Evolutionary conservation across 64 coral and sea anemone genomes (phyloP).

Genomic region (Stylophora pistillata): DNA sequence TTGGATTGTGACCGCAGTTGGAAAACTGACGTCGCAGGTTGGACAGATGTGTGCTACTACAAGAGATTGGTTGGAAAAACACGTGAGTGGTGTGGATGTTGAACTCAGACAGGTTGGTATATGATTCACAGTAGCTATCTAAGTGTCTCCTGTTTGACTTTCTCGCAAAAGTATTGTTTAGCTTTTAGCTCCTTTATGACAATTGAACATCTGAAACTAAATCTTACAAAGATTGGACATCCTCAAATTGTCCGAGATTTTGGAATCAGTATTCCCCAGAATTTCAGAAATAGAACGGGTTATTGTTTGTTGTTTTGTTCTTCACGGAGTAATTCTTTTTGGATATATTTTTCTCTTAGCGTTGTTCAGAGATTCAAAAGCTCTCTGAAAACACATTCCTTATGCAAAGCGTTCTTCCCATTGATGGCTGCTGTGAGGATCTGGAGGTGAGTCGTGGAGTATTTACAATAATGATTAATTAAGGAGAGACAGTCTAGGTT

Average conservation of each 20-base stretch:
- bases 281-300: too few species aligned
- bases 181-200: too few species aligned
- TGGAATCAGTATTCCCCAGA: too few species aligned
- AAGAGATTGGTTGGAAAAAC: constrained; percentile 30
- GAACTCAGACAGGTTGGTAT: constrained; percentile 76
- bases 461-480: too few species aligned
- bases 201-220: too few species aligned
- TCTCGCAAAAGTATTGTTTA: not conserved
- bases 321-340: not conserved
- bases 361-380: constrained; percentile 47
- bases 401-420: constrained; percentile 52
- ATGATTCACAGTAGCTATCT: not conserved
- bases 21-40: constrained; percentile 72
- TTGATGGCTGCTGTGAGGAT: constrained; percentile 68
- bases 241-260: too few species aligned
- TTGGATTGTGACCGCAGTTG: constrained; percentile 72
- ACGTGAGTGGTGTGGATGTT: constrained; percentile 24
- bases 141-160: not conserved
- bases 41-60: constrained; percentile 42
- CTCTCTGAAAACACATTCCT: constrained; percentile 22
- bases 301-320: too few species aligned
- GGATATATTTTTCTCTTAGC: not conserved
- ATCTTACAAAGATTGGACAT: too few species aligned
- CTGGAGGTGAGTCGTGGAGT: constrained; percentile 28
- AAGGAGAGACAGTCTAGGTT: too few species aligned